Conservation (phyloP, 1,140 invertebrate species). For the Mizuhopecten yessoensis region DNA sequence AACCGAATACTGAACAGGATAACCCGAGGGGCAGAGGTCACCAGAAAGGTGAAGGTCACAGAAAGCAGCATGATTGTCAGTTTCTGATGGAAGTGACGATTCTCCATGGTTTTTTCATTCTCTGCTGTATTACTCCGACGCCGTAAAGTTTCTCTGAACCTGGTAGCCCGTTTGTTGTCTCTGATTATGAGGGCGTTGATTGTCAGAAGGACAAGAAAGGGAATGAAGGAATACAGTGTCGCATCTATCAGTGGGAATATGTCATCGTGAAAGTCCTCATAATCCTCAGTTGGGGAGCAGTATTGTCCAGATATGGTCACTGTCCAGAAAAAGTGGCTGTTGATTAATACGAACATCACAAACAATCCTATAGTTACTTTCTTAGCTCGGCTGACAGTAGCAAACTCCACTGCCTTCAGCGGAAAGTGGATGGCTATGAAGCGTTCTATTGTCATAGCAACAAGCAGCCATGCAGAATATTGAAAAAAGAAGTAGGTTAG, state of each 20-base stretch:
- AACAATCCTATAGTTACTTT: slow-evolving; percentile 60
- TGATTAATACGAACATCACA: slow-evolving; percentile 62
- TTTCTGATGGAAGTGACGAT: slow-evolving; percentile 58
- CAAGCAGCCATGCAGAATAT: slow-evolving; percentile 76
- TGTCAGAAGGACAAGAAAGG: slow-evolving; percentile 72
- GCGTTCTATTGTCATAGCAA: slow-evolving; percentile 79
- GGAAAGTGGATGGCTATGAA: slow-evolving; percentile 76
- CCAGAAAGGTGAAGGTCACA: slow-evolving; percentile 72
- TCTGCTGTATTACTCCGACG: neutral
- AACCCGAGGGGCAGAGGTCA: slow-evolving; percentile 69
- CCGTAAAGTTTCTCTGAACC: slow-evolving; percentile 55
- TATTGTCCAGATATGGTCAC: slow-evolving; percentile 52
- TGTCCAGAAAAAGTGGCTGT: slow-evolving; percentile 72
- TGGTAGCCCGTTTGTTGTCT: slow-evolving; percentile 66
- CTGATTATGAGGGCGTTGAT: slow-evolving; percentile 78
- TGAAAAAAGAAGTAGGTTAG: slow-evolving; percentile 70
- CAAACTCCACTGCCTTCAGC: slow-evolving; percentile 65
- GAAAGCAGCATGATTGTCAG: slow-evolving; percentile 73
- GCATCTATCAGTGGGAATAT: slow-evolving; percentile 79
- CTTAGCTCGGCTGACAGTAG: slow-evolving; percentile 61
- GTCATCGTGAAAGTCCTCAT: slow-evolving; percentile 62
- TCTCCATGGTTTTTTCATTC: slow-evolving; percentile 2
- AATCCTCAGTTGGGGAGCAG: slow-evolving; percentile 58
- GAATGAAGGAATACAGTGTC: slow-evolving; percentile 75
- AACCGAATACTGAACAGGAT: slow-evolving; percentile 69